Conservation (phyloP, 2,888 invertebrate species). For the Monochamus alternatus region DNA sequence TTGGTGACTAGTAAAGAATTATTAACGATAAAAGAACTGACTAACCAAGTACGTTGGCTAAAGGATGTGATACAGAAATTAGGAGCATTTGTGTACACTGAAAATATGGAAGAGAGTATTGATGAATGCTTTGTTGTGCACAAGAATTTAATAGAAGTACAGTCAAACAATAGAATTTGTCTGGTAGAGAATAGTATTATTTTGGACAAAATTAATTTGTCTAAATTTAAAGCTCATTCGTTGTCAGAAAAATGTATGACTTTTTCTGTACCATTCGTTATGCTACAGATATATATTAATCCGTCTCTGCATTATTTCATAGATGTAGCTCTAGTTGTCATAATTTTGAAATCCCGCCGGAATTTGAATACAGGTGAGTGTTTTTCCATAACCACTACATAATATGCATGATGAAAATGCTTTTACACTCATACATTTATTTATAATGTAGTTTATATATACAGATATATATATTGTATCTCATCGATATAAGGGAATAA, state of each 20-base stretch:
- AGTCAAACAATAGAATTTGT: slow-evolving; percentile 61
- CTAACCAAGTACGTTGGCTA: slow-evolving; percentile 74
- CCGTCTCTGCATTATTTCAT: slow-evolving; percentile 81
- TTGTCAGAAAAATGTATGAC: slow-evolving; percentile 80
- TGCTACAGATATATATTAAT: slow-evolving; percentile 84
- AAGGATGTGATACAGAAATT: slow-evolving; percentile 69
- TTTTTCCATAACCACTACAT: neutral
- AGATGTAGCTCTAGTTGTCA: slow-evolving; percentile 76
- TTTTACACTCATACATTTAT: neutral
- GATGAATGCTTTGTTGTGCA: slow-evolving; percentile 77
- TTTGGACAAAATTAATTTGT: slow-evolving; percentile 70
- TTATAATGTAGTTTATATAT: too few relatives aligned
- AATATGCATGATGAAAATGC: neutral
- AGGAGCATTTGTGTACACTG: slow-evolving; percentile 67
- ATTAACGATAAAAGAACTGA: slow-evolving; percentile 71
- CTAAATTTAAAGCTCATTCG: slow-evolving; percentile 77
- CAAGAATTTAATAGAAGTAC: slow-evolving; percentile 71
- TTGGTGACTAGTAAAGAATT: slow-evolving; percentile 69
- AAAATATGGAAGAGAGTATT: slow-evolving; percentile 71
- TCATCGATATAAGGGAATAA: too few relatives aligned
- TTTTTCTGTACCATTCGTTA: slow-evolving; percentile 80
- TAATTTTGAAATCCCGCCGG: slow-evolving; percentile 66
- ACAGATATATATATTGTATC: too few relatives aligned
- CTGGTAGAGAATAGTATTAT: slow-evolving; percentile 70
- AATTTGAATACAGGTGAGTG: slow-evolving; percentile 65